Evolutionary conservation across 2,888 invertebrate genomes (phyloP), one percentile per base, ranked within the genome.

Genomic region (Ametastegia equiseti): DNA sequence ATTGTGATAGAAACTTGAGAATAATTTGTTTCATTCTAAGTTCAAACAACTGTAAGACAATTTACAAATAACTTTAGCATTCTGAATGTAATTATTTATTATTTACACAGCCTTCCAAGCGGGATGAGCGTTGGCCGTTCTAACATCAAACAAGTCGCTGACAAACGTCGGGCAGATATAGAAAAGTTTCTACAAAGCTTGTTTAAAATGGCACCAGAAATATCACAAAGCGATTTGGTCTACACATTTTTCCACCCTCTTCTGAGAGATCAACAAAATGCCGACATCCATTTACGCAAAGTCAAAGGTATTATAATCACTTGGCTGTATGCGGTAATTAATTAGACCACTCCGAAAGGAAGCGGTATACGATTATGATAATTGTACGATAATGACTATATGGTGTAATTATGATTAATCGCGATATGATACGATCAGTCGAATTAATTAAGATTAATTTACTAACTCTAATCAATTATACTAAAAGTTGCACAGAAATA

Each of bases 161-260:
- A 98, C 89, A 96, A 97, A 85, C 94, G 99, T n/a, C 96, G 97
- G 89, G 94, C 94, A 4, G 98, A 98, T 91, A 96, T 99, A 82
- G 97, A 97, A 89, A 94, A 95, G 81, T 99, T 99, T 92, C 94
- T 99, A 5, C 94, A 95, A 67, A 96, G 97, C 0, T 93, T 99
- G 80, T 97, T 98, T 92, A 93, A 94, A 87, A 95, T 98, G 89
- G 96, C 98, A 0, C 96, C 97, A 85, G 99, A 99, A 93, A 98
- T 99, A 86, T 96, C 98, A 0, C 98, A 99, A 93, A 97, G 96
- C 7, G 98, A 98, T 92, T 94, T 99, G 80, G 98, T 99, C 0
- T 99, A 99, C 91, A 99, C 99, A 0, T 99, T 99, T 93, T 99
- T 99, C 93, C 99, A 99, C 93, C 98, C 99, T 1, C 92, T 99